phyloP scores from a whole-genome alignment of 2,113 vertebrate genomes.

The Bufo gargarizans region DNA sequence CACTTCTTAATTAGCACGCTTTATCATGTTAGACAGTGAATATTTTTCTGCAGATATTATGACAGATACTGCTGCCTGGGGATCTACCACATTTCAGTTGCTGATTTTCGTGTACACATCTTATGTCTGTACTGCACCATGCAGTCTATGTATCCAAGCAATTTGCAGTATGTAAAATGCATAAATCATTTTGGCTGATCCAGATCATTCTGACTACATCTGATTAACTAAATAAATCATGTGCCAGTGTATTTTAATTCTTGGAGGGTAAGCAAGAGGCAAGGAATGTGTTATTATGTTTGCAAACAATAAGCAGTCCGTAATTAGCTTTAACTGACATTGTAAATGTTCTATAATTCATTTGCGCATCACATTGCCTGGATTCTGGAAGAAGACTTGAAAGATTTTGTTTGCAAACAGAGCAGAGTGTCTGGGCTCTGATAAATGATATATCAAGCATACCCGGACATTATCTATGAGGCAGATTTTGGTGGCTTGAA shows the following conservation, averaged over 20 bases:
- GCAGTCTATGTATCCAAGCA: slow-evolving; percentile 58
- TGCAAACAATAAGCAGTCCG: slow-evolving; percentile 58
- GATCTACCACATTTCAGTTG: slow-evolving; percentile 8
- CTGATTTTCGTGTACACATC: slow-evolving; percentile 57
- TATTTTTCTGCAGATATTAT: slow-evolving; percentile 11
- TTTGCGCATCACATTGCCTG: slow-evolving; percentile 60
- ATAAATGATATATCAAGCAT: slow-evolving; percentile 65
- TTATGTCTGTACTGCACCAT: slow-evolving; percentile 64
- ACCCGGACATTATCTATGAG: slow-evolving; percentile 67
- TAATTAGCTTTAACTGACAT: slow-evolving; percentile 63
- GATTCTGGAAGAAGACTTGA: slow-evolving; percentile 55
- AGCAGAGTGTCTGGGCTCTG: slow-evolving; percentile 60
- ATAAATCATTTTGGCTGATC: slow-evolving; percentile 63
- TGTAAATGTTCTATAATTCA: slow-evolving; percentile 61
- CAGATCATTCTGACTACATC: slow-evolving; percentile 47
- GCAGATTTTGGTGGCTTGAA: slow-evolving; percentile 72
- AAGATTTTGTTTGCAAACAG: slow-evolving; percentile 59
- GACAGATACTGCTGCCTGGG: slow-evolving; percentile 33
- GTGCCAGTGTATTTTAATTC: slow-evolving; percentile 58
- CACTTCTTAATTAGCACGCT: slow-evolving; percentile 4
- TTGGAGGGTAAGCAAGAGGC: slow-evolving; percentile 59
- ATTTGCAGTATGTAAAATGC: slow-evolving; percentile 66
- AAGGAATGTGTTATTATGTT: slow-evolving; percentile 58
- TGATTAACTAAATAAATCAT: slow-evolving; percentile 61
- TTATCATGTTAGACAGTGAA: slow-evolving; percentile 5